A percentile compares a stretch with the other conserved stretches of the same genome.
Evolutionary conservation across 2,797 vertebrate species (phyloP).

Genomic region (Adrianichthys oophorus): DNA sequence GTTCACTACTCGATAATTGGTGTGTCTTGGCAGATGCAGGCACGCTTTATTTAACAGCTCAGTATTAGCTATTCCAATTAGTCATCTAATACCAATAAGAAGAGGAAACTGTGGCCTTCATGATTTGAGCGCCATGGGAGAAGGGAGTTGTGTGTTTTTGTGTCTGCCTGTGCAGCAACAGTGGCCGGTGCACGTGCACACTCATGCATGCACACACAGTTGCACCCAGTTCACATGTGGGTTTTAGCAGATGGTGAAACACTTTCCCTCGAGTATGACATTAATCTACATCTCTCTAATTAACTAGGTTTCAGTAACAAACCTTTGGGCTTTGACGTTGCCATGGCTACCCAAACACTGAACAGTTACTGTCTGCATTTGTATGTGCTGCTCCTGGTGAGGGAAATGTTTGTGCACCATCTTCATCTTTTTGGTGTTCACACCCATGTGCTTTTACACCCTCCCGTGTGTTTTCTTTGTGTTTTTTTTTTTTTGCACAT

Average conservation of each 20-base stretch:
- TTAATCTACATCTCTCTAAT: slow-evolving; percentile 65
- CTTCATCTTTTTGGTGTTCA: slow-evolving; percentile 18
- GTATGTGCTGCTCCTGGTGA: slow-evolving; percentile 28
- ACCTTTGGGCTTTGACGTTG: slow-evolving; percentile 80
- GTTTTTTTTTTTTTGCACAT: slow-evolving; percentile 1
- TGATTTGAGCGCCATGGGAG: slow-evolving; percentile 26
- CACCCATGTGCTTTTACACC: slow-evolving; percentile 7
- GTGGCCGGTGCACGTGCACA: slow-evolving; percentile 19
- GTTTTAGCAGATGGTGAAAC: slow-evolving; percentile 80
- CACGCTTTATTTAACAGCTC: slow-evolving; percentile 62
- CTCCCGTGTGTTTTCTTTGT: slow-evolving; percentile 3
- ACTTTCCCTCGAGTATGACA: slow-evolving; percentile 72
- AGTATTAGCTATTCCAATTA: slow-evolving; percentile 60
- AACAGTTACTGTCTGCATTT: slow-evolving; percentile 55
- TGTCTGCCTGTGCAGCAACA: slow-evolving; percentile 40
- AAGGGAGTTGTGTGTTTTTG: slow-evolving; percentile 28
- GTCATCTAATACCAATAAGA: slow-evolving; percentile 56
- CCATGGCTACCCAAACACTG: slow-evolving; percentile 80
- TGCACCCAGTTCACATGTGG: slow-evolving; percentile 52
- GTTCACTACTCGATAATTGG: slow-evolving; percentile 57
- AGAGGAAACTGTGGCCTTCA: slow-evolving; percentile 50
- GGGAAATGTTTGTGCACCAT: slow-evolving; percentile 30
- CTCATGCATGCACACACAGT: slow-evolving; percentile 21
- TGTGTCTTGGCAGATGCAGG: slow-evolving; percentile 59
- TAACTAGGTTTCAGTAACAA: slow-evolving; percentile 84